Evolutionary conservation across 2,797 vertebrate genomes (phyloP).

Genomic region (Thalassophryne amazonica): DNA sequence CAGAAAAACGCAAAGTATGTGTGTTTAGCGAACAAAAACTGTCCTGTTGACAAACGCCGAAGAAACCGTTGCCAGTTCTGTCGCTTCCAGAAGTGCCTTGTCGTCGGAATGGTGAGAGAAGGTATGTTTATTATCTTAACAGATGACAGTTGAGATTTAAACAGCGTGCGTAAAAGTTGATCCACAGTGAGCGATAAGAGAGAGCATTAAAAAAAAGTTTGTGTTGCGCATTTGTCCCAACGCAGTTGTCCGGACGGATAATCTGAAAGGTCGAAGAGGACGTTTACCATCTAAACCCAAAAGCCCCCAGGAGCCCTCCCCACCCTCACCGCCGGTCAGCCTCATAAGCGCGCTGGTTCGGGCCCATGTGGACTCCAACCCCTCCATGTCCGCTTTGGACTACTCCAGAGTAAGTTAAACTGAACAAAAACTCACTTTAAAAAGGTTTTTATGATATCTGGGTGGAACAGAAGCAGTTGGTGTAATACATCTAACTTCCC

Average conservation of each 20-base stretch:
- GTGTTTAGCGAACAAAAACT: constrained; percentile 98
- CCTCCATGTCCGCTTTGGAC: constrained; percentile 96
- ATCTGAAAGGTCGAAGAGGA: constrained; percentile 96
- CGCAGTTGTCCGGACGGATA: constrained; percentile 96
- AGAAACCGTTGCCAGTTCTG: constrained; percentile 98
- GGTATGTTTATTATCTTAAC: constrained; percentile 86
- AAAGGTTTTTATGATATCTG: no score
- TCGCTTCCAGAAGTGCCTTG: constrained; percentile 98
- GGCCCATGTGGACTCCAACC: constrained; percentile 99
- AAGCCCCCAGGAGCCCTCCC: constrained; percentile 95
- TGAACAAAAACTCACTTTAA: no score
- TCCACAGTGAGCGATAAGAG: no score
- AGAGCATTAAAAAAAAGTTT: neutral
- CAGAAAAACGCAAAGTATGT: constrained; percentile 99
- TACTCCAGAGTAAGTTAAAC: constrained; percentile 92
- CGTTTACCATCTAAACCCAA: constrained; percentile 98
- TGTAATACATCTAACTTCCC: constrained; percentile 49
- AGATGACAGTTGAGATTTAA: no score
- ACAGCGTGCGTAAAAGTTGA: constrained; percentile 2
- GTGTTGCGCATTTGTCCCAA: constrained; percentile 11
- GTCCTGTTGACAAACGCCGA: constrained; percentile 96
- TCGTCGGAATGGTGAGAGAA: constrained; percentile 98
- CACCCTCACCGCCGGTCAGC: constrained; percentile 95
- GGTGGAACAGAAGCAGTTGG: constrained; percentile 18
- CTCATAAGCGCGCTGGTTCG: constrained; percentile 96